phyloP scores from a whole-genome alignment of 2,113 vertebrate species.

The Strigops habroptila region DNA sequence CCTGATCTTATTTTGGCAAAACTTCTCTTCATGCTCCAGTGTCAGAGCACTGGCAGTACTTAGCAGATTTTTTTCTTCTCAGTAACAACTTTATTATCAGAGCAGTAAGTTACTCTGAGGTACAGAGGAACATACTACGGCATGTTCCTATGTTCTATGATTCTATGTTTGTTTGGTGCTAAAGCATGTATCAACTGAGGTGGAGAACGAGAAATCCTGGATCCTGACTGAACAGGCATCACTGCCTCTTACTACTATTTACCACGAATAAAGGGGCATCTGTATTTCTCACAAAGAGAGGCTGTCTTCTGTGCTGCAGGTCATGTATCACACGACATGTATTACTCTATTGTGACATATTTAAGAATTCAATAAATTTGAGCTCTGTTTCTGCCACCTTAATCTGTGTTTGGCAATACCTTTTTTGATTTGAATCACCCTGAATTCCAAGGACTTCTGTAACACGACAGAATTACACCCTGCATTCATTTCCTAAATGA shows the following conservation, averaged over 20 bases:
- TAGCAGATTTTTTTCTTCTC: too few relatives aligned
- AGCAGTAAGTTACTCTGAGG: neutral
- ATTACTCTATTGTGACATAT: neutral
- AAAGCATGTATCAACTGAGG: neutral
- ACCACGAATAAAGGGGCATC: neutral
- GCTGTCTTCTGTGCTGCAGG: neutral
- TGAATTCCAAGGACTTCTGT: neutral
- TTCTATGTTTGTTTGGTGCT: neutral
- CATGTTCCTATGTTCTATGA: neutral
- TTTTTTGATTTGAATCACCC: neutral
- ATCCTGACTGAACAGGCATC: neutral
- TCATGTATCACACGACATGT: neutral
- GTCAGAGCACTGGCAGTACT: neutral
- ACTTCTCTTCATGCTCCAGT: neutral
- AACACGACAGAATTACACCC: neutral
- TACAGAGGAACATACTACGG: neutral
- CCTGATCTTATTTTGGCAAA: neutral
- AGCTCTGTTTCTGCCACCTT: neutral
- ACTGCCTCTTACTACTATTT: neutral
- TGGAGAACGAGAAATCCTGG: neutral
- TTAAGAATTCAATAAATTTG: neutral
- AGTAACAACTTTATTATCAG: neutral
- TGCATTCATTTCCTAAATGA: neutral
- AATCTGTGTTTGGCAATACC: neutral
- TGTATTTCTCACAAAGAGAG: neutral